These are phyloP conservation scores for Drosophila limbata DNA, from an alignment of 2,888 invertebrate genomes.

Conservation along the genomic window DNA sequence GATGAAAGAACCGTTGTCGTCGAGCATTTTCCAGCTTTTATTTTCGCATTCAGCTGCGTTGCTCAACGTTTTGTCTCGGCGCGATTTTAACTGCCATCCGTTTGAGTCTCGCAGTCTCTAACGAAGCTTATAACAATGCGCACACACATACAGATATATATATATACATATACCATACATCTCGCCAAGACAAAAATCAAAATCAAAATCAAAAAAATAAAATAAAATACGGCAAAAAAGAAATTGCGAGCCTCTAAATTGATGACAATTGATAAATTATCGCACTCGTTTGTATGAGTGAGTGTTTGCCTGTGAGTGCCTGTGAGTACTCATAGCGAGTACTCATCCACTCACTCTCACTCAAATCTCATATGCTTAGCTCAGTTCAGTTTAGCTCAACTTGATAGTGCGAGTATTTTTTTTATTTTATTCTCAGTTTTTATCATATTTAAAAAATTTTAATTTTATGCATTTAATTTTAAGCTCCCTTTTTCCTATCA, in stretches of 20 bases:
- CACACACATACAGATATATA: conserved; percentile 3
- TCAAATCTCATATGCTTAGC: conserved; percentile 2
- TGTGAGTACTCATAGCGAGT: conserved; percentile 1
- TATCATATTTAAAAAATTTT: too few relatives aligned
- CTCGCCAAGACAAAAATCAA: conserved; percentile 53
- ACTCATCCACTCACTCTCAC: conserved; percentile 2
- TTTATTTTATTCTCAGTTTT: not conserved
- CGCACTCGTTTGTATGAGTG: conserved; percentile 43
- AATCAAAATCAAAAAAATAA: conserved; percentile 41
- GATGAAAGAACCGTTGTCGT: conserved; percentile 41
- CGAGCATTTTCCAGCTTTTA: conserved; percentile 44
- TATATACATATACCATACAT: conserved; percentile 1
- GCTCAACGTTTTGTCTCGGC: conserved; percentile 49
- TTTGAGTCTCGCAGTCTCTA: conserved; percentile 46
- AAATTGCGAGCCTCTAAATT: conserved; percentile 77
- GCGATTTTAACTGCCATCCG: conserved; percentile 64
- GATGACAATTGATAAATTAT: conserved; percentile 83
- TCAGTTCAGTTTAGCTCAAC: conserved; percentile 5
- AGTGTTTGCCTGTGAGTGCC: conserved; percentile 7
- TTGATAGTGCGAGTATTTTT: not conserved
- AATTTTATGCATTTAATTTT: too few relatives aligned
- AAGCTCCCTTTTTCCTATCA: too few relatives aligned
- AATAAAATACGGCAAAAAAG: conserved; percentile 63
- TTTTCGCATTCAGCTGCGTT: conserved; percentile 43
- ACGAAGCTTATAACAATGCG: conserved; percentile 54